phyloP scores from a whole-genome alignment of 1,140 invertebrate species.

The Drosophila lowei region DNA sequence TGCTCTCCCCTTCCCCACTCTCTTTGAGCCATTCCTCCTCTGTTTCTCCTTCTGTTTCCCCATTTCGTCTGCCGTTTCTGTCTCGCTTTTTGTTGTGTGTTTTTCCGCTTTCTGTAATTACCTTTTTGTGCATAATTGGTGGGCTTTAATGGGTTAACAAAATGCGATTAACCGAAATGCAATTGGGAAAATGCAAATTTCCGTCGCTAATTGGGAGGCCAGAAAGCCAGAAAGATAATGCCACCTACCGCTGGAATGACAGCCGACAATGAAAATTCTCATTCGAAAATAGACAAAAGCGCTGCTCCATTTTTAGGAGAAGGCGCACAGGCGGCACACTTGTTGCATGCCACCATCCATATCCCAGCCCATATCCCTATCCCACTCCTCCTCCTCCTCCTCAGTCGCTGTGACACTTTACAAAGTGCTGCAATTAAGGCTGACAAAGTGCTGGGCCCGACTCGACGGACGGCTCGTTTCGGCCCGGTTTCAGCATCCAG shows the following conservation, averaged over 20 bases:
- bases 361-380: no score
- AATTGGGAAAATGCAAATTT: constrained; percentile 51
- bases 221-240: constrained; percentile 21
- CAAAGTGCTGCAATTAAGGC: constrained; percentile 78
- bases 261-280: constrained; percentile 66
- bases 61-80: no score
- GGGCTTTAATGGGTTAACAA: constrained; percentile 58
- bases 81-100: constrained; percentile 5
- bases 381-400: constrained; percentile 4
- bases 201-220: constrained; percentile 13
- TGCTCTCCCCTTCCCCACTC: constrained; percentile 6
- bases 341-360: constrained; percentile 45
- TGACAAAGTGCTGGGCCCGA: constrained; percentile 62
- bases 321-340: constrained; percentile 18
- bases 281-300: constrained; percentile 47
- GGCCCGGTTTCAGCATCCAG: constrained; percentile 8
- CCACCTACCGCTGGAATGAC: constrained; percentile 2
- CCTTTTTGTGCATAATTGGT: constrained; percentile 67
- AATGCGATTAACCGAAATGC: constrained; percentile 68
- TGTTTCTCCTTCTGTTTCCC: no score
- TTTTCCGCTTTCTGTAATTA: constrained; percentile 44
- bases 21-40: neutral
- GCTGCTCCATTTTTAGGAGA: constrained; percentile 14
- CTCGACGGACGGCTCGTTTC: no score
- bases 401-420: constrained; percentile 65